Base-by-base conservation (phyloP, 2,888 invertebrate species). In the Drosophila fulvimacula region DNA sequence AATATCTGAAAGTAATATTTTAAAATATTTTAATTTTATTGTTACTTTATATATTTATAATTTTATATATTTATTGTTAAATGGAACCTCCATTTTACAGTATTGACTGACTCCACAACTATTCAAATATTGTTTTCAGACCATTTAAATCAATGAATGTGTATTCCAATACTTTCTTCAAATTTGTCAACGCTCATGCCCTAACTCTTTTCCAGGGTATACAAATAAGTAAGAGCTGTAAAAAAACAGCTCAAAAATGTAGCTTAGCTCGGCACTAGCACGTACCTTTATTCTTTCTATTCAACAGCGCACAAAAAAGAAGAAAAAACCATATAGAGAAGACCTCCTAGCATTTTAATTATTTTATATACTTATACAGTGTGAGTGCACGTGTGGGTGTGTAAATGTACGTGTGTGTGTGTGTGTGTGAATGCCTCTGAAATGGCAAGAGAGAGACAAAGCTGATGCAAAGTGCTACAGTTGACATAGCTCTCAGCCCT, bases 331-430 rank as follows among this genome's bases (percentile, higher is more conserved):
- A 70, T 44, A 69, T 42, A 53, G 27, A 65, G 60, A 67, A 66
- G 79, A 71, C 66, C 71, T 84, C 62, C 73, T 71, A 71, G 79
- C 76, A 84, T 89, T 84, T 89, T 87, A 84, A 89, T 84, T 84
- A 84, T 89, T 89, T 84, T 89, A 81, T 76, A 83, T 74, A 84
- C 69, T 80, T 71, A 21, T 27, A 49, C 15, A 42, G 42, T 21
- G 41, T 32, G 49, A 55, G 59, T 52, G 71, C n/a, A 27, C 11
- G 30, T 13, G 24, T 72, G 64, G 58, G 46, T 38, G 49, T n/a
- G 46, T n/a, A n/a, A n/a, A n/a, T n/a, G n/a, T n/a, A n/a, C n/a
- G n/a, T 48, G 48, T 56, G 61, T 42, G 61, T 62, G 53, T 62
- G 61, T 38, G 52, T 53, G 39, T 48, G 62, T 85, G 83, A 74